Conservation (phyloP, 2,113 vertebrate genomes). For the Alligator mississippiensis region DNA sequence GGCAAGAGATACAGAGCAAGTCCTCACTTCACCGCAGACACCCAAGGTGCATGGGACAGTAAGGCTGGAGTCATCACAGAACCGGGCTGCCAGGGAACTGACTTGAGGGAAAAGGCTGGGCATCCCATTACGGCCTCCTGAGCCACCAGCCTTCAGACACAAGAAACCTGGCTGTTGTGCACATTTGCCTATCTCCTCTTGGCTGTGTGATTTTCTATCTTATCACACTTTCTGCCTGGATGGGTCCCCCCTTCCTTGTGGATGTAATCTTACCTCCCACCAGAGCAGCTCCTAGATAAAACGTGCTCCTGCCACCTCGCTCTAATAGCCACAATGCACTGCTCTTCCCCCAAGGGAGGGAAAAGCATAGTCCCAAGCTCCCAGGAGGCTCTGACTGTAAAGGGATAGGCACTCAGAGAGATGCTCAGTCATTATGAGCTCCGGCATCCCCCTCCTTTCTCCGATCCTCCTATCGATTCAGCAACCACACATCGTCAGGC, state of each 20-base stretch:
- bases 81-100: background rate
- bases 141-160: background rate
- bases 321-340: background rate
- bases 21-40: background rate
- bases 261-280: background rate
- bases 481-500: background rate
- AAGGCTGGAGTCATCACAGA: background rate
- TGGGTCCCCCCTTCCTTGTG: rapidly evolving
- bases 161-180: background rate
- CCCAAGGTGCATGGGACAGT: background rate
- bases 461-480: slow-evolving; percentile 42
- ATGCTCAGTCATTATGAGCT: slow-evolving; percentile 63
- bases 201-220: background rate
- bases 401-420: background rate
- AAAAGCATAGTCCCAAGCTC: background rate
- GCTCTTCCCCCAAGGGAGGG: background rate
- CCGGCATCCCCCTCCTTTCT: slow-evolving; percentile 8
- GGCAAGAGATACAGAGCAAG: background rate
- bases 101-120: background rate
- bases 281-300: rapidly evolving
- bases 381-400: background rate
- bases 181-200: background rate
- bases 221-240: rapidly evolving
- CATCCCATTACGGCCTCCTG: background rate
- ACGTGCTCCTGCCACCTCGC: background rate